phyloP scores from a whole-genome alignment of 2,888 invertebrate genomes.

The Notodonta dromedarius region DNA sequence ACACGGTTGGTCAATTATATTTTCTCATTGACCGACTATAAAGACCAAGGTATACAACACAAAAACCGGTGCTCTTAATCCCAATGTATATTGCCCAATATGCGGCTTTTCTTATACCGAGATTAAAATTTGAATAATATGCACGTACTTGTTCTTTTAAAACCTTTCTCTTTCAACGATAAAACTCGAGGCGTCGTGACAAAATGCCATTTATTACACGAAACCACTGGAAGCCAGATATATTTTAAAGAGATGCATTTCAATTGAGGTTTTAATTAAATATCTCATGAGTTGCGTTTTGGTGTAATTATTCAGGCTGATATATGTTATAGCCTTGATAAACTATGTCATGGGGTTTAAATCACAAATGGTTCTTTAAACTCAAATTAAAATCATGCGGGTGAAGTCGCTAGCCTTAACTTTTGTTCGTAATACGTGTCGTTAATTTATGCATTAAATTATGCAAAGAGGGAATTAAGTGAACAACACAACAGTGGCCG shows the following conservation, averaged over 20 bases:
- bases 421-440: constrained; percentile 3
- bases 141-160: not conserved
- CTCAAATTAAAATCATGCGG: not conserved
- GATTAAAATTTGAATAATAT: constrained; percentile 20
- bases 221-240: too few relatives aligned
- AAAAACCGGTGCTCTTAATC: constrained; percentile 17
- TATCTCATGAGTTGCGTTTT: not conserved
- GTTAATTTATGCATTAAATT: not conserved
- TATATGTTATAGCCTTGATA: not conserved
- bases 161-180: not conserved
- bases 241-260: too few relatives aligned
- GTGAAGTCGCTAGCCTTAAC: constrained; percentile 1
- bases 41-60: constrained; percentile 30
- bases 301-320: not conserved
- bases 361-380: not conserved
- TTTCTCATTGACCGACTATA: constrained; percentile 28
- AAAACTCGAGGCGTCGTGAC: not conserved
- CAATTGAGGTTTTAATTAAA: too few relatives aligned
- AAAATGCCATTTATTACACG: too few relatives aligned
- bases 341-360: constrained; percentile 4
- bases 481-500: too few relatives aligned
- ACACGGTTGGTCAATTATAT: constrained; percentile 25
- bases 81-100: constrained; percentile 18
- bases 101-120: constrained; percentile 19
- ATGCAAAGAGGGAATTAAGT: not conserved